phyloP scores from a whole-genome alignment of 2,797 vertebrate species.

The Chiroxiphia lanceolata region DNA sequence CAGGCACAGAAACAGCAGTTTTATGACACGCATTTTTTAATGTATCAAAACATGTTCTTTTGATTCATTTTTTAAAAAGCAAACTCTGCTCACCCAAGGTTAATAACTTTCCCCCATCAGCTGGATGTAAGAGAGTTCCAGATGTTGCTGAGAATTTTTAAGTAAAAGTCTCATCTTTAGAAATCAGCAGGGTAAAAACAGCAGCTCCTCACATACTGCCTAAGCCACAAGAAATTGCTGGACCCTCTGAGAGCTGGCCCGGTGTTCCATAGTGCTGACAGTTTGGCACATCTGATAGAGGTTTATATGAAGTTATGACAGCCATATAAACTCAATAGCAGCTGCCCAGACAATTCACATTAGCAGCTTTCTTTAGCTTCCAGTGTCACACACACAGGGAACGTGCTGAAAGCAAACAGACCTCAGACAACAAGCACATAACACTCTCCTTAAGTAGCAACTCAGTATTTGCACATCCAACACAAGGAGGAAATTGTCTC shows the following conservation, averaged over 20 bases:
- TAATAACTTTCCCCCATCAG: background rate
- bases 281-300: background rate
- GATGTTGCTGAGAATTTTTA: background rate
- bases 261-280: background rate
- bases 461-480: background rate
- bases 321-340: background rate
- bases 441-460: background rate
- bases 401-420: background rate
- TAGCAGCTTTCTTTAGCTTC: background rate
- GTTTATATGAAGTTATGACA: background rate
- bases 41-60: conserved; percentile 23
- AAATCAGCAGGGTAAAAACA: background rate
- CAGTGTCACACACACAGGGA: background rate
- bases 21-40: conserved; percentile 36
- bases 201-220: background rate
- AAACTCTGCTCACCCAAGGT: conserved; percentile 3
- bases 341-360: background rate
- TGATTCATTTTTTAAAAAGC: conserved; percentile 22
- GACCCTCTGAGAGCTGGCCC: background rate
- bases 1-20: conserved; percentile 16
- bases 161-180: background rate
- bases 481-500: background rate
- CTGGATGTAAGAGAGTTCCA: background rate
- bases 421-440: background rate
- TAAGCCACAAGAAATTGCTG: background rate